Conservation (phyloP, 2,113 vertebrate genomes). For the Sturnira hondurensis region DNA sequence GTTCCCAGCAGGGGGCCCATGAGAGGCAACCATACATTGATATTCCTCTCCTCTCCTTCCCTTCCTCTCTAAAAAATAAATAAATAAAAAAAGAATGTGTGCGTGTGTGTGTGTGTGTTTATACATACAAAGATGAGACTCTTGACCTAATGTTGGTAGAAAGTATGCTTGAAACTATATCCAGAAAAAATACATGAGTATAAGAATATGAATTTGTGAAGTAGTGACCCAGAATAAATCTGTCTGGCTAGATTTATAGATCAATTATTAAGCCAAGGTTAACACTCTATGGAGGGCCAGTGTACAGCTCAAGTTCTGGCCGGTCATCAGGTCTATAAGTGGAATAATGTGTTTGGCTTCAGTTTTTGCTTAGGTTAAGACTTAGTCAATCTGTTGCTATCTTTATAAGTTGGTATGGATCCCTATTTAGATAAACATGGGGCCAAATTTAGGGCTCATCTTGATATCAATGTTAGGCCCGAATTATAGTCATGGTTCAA, state of each 20-base stretch:
- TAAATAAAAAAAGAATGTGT: no score
- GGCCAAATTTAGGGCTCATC: not conserved
- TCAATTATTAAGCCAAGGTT: not conserved
- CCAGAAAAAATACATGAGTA: not conserved
- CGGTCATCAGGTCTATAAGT: not conserved
- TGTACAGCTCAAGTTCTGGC: not conserved
- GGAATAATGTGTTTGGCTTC: slow-evolving; percentile 8
- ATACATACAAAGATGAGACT: not conserved
- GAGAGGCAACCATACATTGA: no score
- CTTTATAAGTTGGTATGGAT: not conserved
- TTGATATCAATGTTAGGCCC: not conserved
- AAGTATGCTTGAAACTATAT: not conserved
- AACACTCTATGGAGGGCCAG: not conserved
- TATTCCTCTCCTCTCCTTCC: no score
- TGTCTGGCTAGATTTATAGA: not conserved
- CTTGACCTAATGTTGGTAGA: not conserved
- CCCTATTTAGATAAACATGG: not conserved
- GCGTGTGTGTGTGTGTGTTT: not conserved
- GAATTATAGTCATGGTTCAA: not conserved
- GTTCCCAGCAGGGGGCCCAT: no score
- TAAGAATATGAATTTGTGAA: slow-evolving; percentile 33
- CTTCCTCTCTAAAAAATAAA: no score
- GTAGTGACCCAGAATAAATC: not conserved
- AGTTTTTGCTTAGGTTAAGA: not conserved
- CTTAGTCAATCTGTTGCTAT: not conserved